Evolutionary conservation across 2,797 vertebrate genomes (phyloP).

Genomic region (Parambassis ranga): DNA sequence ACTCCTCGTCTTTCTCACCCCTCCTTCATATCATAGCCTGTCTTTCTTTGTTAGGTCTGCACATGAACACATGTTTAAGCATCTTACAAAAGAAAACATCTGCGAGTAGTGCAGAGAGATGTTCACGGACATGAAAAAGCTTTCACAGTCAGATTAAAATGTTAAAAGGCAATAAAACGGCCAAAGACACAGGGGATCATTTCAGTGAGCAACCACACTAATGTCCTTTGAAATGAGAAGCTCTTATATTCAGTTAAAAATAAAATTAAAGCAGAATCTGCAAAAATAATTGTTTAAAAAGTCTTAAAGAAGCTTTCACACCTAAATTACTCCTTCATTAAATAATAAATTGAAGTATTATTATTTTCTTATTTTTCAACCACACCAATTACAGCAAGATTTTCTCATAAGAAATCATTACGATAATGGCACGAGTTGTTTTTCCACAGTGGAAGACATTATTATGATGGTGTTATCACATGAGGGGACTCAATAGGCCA

Average conservation of each 20-base stretch:
- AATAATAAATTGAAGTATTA: background rate
- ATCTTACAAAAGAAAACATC: conserved; percentile 8
- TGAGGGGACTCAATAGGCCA: too few species aligned
- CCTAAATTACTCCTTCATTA: background rate
- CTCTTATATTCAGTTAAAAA: background rate
- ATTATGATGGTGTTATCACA: too few species aligned
- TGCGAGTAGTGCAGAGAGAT: background rate
- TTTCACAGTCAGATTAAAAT: conserved; percentile 43
- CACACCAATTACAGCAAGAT: background rate
- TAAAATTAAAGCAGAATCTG: too few species aligned
- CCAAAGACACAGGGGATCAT: background rate
- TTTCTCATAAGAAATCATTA: background rate
- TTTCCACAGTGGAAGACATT: too few species aligned
- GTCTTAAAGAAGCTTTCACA: too few species aligned
- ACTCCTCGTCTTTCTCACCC: background rate
- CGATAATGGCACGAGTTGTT: background rate
- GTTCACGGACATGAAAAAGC: conserved; percentile 59
- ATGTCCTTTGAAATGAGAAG: background rate
- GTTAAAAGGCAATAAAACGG: conserved; percentile 29
- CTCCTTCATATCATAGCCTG: background rate
- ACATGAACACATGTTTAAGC: conserved; percentile 22
- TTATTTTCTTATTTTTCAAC: too few species aligned
- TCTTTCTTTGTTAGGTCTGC: conserved; percentile 21
- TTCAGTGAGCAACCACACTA: background rate
- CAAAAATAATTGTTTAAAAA: background rate